A percentile compares a stretch with the other conserved stretches of the same genome.
These are phyloP conservation scores for Eupithecia dodoneata DNA, from an alignment of 2,888 invertebrate species.

Conservation along the genomic window DNA sequence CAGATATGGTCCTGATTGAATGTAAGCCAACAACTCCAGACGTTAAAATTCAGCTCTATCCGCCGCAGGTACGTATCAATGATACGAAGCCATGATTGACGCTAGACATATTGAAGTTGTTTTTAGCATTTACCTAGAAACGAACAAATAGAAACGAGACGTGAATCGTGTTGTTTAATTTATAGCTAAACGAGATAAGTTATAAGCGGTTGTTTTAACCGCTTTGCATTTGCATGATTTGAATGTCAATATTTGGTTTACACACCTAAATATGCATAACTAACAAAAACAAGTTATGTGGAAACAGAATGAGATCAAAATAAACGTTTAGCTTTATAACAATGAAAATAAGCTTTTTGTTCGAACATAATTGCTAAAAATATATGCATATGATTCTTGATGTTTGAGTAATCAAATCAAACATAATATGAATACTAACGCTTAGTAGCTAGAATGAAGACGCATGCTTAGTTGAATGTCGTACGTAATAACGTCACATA, in stretches of 20 bases:
- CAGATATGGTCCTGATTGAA: constrained; percentile 64
- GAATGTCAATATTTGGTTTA: constrained; percentile 40
- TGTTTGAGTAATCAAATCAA: constrained; percentile 17
- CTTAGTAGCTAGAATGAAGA: constrained; percentile 32
- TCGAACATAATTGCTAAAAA: constrained; percentile 22
- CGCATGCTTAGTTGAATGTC: constrained; percentile 38
- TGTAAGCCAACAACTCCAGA: constrained; percentile 80
- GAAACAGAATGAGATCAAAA: constrained; percentile 16
- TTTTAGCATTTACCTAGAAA: constrained; percentile 15
- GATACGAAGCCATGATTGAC: constrained; percentile 27
- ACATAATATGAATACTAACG: constrained; percentile 25
- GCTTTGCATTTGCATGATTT: constrained; percentile 58
- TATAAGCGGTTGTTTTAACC: constrained; percentile 11
- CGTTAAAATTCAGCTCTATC: constrained; percentile 62
- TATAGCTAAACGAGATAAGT: neutral
- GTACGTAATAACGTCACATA: constrained; percentile 22
- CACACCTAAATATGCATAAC: constrained; percentile 31
- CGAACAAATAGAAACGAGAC: neutral
- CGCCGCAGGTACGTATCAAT: constrained; percentile 70
- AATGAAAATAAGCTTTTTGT: constrained; percentile 27
- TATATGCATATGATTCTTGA: constrained; percentile 10
- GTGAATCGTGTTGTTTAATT: neutral
- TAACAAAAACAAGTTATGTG: constrained; percentile 27
- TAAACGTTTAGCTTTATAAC: constrained; percentile 26
- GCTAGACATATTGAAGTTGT: constrained; percentile 8